A percentile compares a stretch with the other conserved stretches of the same genome.
These are phyloP conservation scores for Frieseomelitta varia DNA, from an alignment of 1,140 invertebrate species.

Conservation along the genomic window DNA sequence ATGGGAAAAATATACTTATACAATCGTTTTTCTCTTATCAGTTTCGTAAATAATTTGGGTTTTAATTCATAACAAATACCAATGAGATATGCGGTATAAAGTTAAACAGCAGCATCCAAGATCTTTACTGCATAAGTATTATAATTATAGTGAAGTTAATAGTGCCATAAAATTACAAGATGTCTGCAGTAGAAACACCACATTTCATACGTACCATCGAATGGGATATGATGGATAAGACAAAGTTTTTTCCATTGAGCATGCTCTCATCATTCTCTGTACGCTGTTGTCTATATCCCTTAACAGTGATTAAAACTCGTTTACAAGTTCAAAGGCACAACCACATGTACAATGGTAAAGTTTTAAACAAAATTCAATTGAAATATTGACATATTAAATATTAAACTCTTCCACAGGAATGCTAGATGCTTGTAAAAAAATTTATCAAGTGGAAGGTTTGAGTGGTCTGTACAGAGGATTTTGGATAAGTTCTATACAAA, in stretches of 20 bases:
- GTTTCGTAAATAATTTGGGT: constrained; percentile 52
- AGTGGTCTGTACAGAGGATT: constrained; percentile 96
- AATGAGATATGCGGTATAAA: constrained; percentile 77
- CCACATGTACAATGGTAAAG: constrained; percentile 89
- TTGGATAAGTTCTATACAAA: constrained; percentile 94
- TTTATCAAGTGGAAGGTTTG: constrained; percentile 93
- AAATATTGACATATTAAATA: background rate
- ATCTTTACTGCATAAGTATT: constrained; percentile 43
- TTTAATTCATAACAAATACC: constrained; percentile 72
- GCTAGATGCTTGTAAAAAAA: constrained; percentile 95
- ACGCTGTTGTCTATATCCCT: constrained; percentile 95
- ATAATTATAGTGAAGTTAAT: constrained; percentile 40
- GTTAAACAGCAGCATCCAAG: constrained; percentile 48
- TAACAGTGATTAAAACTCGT: constrained; percentile 98
- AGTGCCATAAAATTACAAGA: constrained; percentile 56
- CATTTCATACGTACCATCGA: constrained; percentile 94
- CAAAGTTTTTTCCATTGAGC: constrained; percentile 95
- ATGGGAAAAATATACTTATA: background rate
- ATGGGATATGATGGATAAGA: constrained; percentile 99
- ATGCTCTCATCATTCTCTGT: constrained; percentile 93
- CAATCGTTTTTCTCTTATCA: constrained; percentile 14
- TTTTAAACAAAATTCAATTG: background rate
- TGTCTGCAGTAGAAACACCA: constrained; percentile 83
- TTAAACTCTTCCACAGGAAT: constrained; percentile 84
- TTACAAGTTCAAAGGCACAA: constrained; percentile 94